phyloP scores from a whole-genome alignment of 2,888 invertebrate species.

The Fragum fragum region DNA sequence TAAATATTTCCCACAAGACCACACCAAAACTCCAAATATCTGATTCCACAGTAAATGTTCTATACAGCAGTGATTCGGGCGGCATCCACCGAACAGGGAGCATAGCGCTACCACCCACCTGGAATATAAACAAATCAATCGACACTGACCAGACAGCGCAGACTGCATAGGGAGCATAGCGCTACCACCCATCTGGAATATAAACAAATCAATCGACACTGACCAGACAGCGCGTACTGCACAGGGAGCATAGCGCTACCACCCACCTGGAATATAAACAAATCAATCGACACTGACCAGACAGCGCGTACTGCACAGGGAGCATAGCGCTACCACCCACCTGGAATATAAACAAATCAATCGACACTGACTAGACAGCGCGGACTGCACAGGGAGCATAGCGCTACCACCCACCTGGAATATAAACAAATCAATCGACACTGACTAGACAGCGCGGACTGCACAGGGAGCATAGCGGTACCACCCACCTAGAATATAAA shows the following conservation, averaged over 20 bases:
- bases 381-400: too few species aligned
- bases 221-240: slow-evolving; percentile 88
- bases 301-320: slow-evolving; percentile 87
- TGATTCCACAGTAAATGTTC: slow-evolving; percentile 87
- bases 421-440: too few species aligned
- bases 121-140: background rate
- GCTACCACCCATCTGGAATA: slow-evolving; percentile 85
- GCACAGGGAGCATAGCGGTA: too few species aligned
- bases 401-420: too few species aligned
- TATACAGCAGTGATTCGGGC: slow-evolving; percentile 87
- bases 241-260: slow-evolving; percentile 87
- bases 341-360: slow-evolving; percentile 63
- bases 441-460: too few species aligned
- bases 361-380: too few species aligned
- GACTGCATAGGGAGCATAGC: slow-evolving; percentile 87
- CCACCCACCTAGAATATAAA: too few species aligned
- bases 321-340: slow-evolving; percentile 87
- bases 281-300: too few species aligned
- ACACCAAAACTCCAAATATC: slow-evolving; percentile 88
- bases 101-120: slow-evolving; percentile 87
- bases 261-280: slow-evolving; percentile 81
- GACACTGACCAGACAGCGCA: slow-evolving; percentile 88
- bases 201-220: too few species aligned
- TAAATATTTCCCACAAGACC: slow-evolving; percentile 87
- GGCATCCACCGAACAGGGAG: slow-evolving; percentile 88